Base-by-base conservation (phyloP, 1,140 invertebrate species). In the Nasonia giraulti region DNA sequence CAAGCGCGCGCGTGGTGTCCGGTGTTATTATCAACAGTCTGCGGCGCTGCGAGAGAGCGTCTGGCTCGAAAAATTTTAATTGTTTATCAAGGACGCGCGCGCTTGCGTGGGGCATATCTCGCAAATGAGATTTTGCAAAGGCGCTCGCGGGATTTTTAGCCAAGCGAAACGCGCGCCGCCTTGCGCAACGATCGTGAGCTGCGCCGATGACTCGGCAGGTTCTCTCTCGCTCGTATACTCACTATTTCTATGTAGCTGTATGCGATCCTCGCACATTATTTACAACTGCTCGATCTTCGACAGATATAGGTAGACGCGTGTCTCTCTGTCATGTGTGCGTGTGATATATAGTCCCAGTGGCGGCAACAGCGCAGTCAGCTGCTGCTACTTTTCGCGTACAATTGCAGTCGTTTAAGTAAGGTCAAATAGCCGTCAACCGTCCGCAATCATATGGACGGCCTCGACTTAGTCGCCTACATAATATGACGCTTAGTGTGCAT, bases 401-500 rank as follows among this genome's bases (percentile, higher is more conserved):
- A 76, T 84, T 78, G 74, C 62, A 27, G 68, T 62, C 55, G 74
- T 40, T 78, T 77, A 69, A 77, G 74, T 77, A 77, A 77, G 74
- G 74, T 84, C 76, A 89, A 4, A 96, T 79, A 68, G 77, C 62
- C 23, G 55, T 20, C 75, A 27, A 33, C 23, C 14, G 23, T 27
- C 23, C 27, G 68, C 68, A 33, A 71, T 27, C 68, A 27, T 71
- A 27, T 33, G 68, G 27, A 31, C 23, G 23, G 68, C 68, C 68
- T 62, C 55, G 17, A 17, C 20, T 62, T n/a, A 62, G 55, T 62
- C 55, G 50, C 50, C 50, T 55, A 55, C 1, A 12, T 55, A 55
- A 14, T 55, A 55, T 55, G 50, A 50, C 47, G 47, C 47, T 50
- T 50, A 0, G 47, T 50, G 47, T 50, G 14, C 8, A 14, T 55